Base-by-base conservation (phyloP, 2,888 invertebrate species). In the Syrphus vitripennis region DNA sequence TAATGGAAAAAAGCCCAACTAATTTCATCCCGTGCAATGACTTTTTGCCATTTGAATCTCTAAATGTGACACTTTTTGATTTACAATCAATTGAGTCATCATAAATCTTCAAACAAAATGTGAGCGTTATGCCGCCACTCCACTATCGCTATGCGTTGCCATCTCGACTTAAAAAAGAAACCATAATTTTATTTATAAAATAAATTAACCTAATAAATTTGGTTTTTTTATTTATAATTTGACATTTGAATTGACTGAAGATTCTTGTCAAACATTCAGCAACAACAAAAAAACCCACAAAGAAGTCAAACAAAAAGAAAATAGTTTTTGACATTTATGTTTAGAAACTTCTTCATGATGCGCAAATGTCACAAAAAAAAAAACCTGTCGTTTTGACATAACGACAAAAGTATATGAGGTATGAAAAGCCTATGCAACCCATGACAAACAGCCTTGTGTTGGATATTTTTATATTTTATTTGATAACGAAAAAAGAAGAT, bases 291-390 rank as follows among this genome's bases (percentile, higher is more conserved):
- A 80, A 24, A 57, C 48, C 67, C 45, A n/a, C 53, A 40, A 72
- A 72, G 34, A 50, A 10, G 10, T 10, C 19, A 19, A 26, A 26
- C 26, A 14, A 12, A 65, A 53, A 53, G 19, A 78, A 63, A 78
- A 79, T 34, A 10, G 53, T 10, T 70, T 80, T 29, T 77, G 84
- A 84, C 80, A 77, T 75, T 75, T 71, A 59, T 16, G 31, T 80
- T n/a, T n/a, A n/a, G n/a, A n/a, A 45, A 10, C 42, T 76, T 53
- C 42, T 84, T 77, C 81, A 77, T 81, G 84, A 81, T 63, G 69
- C 53, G 61, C 76, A 72, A 80, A 80, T 80, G 80, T 84, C 80
- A 80, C 40, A 21, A 34, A 63, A 55, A 21, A 34, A 63, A 55
- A 40, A 45, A 83, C 69, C 61, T 78, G 57, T 57, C 9, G 31